Evolutionary conservation across 2,797 vertebrate species (phyloP), one percentile per base, ranked within the genome.

Genomic region (Phylloscopus collybita): DNA sequence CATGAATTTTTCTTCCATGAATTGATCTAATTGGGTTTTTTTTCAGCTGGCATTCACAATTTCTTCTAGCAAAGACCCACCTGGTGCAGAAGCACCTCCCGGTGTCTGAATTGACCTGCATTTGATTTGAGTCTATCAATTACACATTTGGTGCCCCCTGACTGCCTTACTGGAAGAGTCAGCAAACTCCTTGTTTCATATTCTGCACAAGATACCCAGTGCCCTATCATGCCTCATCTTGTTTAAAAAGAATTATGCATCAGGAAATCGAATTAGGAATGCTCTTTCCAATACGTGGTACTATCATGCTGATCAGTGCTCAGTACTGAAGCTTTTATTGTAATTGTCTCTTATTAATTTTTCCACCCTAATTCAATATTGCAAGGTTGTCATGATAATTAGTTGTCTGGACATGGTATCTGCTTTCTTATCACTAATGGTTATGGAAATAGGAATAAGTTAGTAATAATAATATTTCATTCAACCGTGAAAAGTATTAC

Each of bases 381-480:
- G 78, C 79, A 91, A 93, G 74, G 74, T 74, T 95, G 94, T 89
- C 56, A 83, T 71, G 57, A 78, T 88, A 93, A 96, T 95, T 73
- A 94, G 81, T 80, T 85, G 86, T 60, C 71, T 82, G 84, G 57
- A 73, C 50, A 57, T 26, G 50, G 53, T 71, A 96, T 90, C 67
- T 4, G 42, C 78, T 83, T 93, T 89, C 88, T 93, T 93, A 93
- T 93, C 81, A 62, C 67, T 80, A 85, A 50, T 82, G 61, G 84
- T 88, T 87, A 93, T 38, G 61, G 66, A 60, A 93, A 51, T 53
- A 89, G 0, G 1, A 88, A 72, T 89, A 91, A 93, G 80, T 64
- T 85, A 32, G 66, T 72, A 81, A 89, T 94, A 89, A 73, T 45
- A 92, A 20, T 89, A 85, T 71, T 91, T 92, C 78, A 74, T 27